Conservation (phyloP, 35 echinoderm and acorn worm species). For the Strongylocentrotus purpuratus region DNA sequence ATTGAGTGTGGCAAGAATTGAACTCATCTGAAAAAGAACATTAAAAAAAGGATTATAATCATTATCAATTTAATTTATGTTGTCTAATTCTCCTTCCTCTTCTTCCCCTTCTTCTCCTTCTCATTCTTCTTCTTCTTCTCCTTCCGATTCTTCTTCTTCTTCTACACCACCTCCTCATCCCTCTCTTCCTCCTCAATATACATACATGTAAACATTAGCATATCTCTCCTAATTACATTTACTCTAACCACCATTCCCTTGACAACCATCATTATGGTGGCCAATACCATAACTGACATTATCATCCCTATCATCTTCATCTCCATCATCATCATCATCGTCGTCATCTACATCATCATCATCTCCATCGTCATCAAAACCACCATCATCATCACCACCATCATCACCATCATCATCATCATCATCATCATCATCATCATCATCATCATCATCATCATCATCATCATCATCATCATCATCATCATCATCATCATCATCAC, state of each 20-base stretch:
- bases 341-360: neutral
- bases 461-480: conserved; percentile 29
- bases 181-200: neutral
- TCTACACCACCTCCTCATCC: neutral
- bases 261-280: neutral
- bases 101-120: too few species aligned
- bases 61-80: neutral
- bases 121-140: neutral
- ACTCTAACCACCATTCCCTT: neutral
- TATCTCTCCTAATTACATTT: neutral
- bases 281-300: neutral
- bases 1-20: conserved; percentile 94
- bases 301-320: neutral
- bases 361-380: neutral
- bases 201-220: too few species aligned
- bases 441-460: conserved; percentile 23
- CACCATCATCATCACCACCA: neutral
- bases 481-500: conserved; percentile 16
- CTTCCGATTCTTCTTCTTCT: neutral
- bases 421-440: conserved; percentile 48
- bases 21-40: conserved; percentile 79
- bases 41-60: neutral
- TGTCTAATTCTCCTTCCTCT: neutral
- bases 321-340: neutral
- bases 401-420: conserved; percentile 26